Conservation (phyloP, 1,140 invertebrate species). For the Anoplophora glabripennis region DNA sequence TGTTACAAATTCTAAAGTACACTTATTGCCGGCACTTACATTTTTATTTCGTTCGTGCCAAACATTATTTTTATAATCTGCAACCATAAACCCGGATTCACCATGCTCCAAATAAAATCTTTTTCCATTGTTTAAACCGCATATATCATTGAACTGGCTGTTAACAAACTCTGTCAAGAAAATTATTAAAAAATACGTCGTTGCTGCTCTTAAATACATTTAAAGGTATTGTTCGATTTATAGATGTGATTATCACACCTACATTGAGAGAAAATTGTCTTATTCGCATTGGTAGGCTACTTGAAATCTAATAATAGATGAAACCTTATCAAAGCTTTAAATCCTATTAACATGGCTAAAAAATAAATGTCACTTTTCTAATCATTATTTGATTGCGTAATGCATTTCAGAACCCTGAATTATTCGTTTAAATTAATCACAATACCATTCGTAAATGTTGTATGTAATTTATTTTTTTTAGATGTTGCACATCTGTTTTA, state of each 20-base stretch:
- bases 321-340: constrained; percentile 5
- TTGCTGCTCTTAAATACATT: background rate
- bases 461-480: too few relatives aligned
- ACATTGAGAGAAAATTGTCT: background rate
- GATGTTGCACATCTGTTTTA: too few relatives aligned
- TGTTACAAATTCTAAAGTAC: constrained; percentile 66
- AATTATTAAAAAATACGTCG: too few relatives aligned
- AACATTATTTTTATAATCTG: constrained; percentile 52
- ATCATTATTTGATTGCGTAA: constrained; percentile 6
- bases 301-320: constrained; percentile 7
- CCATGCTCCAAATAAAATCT: constrained; percentile 62
- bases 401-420: too few relatives aligned
- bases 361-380: background rate
- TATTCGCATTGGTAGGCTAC: background rate
- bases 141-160: constrained; percentile 52
- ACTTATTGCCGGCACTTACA: constrained; percentile 52
- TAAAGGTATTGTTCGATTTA: background rate
- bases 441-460: too few relatives aligned
- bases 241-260: background rate
- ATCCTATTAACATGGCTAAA: constrained; percentile 3
- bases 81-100: constrained; percentile 52
- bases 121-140: constrained; percentile 58
- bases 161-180: too few relatives aligned
- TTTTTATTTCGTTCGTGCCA: constrained; percentile 34
- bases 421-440: too few relatives aligned